A percentile compares a stretch with the other conserved stretches of the same genome.
phyloP scores from a whole-genome alignment of 2,113 vertebrate species.

The Pardalotus punctatus region DNA sequence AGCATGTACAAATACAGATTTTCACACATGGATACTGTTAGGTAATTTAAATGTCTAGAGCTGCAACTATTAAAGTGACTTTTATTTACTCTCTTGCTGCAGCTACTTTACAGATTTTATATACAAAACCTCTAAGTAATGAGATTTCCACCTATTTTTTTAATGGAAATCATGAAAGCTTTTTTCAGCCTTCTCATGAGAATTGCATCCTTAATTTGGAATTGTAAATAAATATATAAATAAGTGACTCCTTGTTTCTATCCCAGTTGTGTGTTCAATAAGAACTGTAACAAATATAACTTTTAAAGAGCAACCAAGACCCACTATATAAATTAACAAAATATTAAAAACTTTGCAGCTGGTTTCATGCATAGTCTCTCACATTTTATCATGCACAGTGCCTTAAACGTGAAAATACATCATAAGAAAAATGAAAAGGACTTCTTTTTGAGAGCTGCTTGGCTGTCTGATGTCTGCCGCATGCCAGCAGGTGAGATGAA shows the following conservation, averaged over 20 bases:
- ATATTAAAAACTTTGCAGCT: neutral
- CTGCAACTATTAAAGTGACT: neutral
- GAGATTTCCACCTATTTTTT: neutral
- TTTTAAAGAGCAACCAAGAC: neutral
- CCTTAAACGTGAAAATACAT: neutral
- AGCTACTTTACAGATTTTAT: neutral
- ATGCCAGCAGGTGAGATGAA: neutral
- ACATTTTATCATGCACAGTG: neutral
- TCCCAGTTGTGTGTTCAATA: neutral
- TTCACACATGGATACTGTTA: neutral
- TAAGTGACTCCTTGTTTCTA: neutral
- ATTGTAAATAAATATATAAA: neutral
- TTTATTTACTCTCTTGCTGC: neutral
- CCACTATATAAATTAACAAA: neutral
- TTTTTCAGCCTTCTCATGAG: neutral
- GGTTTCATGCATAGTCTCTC: neutral
- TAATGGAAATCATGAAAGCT: neutral
- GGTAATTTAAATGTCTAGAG: neutral
- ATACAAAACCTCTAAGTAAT: neutral
- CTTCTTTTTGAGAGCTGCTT: neutral
- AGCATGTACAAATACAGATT: neutral
- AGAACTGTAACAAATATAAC: neutral
- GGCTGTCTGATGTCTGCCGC: neutral
- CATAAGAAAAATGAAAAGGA: neutral
- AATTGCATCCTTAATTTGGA: neutral